Conservation (phyloP, 2,797 vertebrate genomes). For the Microctenopoma lineatum region DNA sequence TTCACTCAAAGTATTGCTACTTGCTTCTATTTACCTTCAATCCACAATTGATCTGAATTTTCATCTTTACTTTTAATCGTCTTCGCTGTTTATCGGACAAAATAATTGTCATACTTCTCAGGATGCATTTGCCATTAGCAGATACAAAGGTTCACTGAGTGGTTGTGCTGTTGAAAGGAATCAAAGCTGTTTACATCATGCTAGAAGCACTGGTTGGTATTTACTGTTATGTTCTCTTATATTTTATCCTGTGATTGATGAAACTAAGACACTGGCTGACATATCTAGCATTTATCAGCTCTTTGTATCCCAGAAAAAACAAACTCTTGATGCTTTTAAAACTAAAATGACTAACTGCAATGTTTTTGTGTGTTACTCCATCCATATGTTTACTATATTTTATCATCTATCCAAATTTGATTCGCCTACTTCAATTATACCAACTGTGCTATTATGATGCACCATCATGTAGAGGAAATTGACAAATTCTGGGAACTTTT, state of each 20-base stretch:
- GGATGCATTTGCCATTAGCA: background rate
- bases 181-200: background rate
- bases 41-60: slow-evolving; percentile 7
- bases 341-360: background rate
- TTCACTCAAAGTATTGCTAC: slow-evolving; percentile 20
- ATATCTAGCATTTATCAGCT: background rate
- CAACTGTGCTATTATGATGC: background rate
- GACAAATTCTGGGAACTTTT: background rate
- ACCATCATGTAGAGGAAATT: background rate
- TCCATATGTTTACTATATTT: background rate
- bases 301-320: background rate
- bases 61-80: slow-evolving; percentile 5
- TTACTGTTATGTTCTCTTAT: background rate
- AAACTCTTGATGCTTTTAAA: background rate
- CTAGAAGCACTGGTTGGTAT: background rate
- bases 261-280: background rate
- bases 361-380: background rate
- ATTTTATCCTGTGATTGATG: background rate
- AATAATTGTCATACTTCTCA: background rate
- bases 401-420: background rate
- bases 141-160: background rate
- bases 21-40: slow-evolving; percentile 13
- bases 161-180: background rate
- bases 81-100: slow-evolving; percentile 1
- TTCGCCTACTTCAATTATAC: slow-evolving; percentile 1